Percentiles rank a stretch among this genome's conserved stretches.
phyloP scores from a whole-genome alignment of 2,797 vertebrate genomes.

The Ctenopoma multispine region DNA sequence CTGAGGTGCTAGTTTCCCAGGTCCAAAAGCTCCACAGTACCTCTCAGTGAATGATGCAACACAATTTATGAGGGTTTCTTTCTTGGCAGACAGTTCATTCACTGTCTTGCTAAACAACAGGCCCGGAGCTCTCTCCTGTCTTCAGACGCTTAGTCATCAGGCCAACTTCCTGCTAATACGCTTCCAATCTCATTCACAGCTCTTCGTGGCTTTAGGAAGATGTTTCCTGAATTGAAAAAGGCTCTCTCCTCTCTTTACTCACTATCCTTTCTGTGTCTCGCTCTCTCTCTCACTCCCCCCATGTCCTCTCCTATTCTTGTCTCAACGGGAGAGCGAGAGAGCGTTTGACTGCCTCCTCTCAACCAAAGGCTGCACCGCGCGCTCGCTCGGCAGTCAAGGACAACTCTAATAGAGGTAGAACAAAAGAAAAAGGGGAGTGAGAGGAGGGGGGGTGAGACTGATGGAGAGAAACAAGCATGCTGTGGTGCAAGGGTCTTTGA shows the following conservation, averaged over 20 bases:
- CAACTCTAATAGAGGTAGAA: slow-evolving; percentile 77
- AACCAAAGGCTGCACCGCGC: slow-evolving; percentile 65
- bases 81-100: slow-evolving; percentile 63
- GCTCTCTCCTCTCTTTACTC: slow-evolving; percentile 33
- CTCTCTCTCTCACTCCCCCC: slow-evolving; percentile 20
- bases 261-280: slow-evolving; percentile 20
- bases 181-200: slow-evolving; percentile 59
- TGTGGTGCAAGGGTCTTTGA: slow-evolving; percentile 58
- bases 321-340: slow-evolving; percentile 64
- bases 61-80: slow-evolving; percentile 37
- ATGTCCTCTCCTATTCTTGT: slow-evolving; percentile 62
- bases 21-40: slow-evolving; percentile 1
- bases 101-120: slow-evolving; percentile 61
- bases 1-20: slow-evolving; percentile 9
- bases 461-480: slow-evolving; percentile 53
- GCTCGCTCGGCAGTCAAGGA: slow-evolving; percentile 73
- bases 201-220: slow-evolving; percentile 47
- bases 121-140: slow-evolving; percentile 52
- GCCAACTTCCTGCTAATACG: slow-evolving; percentile 62
- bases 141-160: slow-evolving; percentile 70
- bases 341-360: slow-evolving; percentile 70
- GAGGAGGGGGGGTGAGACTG: slow-evolving; percentile 33
- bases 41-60: slow-evolving; percentile 33
- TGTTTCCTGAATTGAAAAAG: slow-evolving; percentile 55
- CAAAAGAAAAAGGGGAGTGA: slow-evolving; percentile 71